Conservation (phyloP, 2,113 vertebrate species). For the Pseudopipra pipra region DNA sequence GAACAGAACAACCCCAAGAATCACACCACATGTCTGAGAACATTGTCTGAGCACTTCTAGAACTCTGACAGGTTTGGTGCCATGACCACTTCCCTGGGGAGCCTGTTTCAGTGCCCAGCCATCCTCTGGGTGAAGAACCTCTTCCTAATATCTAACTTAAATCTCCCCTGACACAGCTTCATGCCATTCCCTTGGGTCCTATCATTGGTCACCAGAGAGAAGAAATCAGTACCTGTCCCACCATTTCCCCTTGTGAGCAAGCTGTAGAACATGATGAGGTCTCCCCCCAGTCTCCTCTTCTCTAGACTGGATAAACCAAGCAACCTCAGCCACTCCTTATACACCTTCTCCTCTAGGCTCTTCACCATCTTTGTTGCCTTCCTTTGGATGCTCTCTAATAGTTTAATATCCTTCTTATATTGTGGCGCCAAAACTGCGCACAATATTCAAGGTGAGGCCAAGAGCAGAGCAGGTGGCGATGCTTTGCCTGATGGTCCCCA, state of each 20-base stretch:
- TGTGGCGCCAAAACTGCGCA: no score
- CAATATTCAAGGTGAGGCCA: accelerated
- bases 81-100: background rate
- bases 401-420: accelerated
- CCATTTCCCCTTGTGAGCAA: accelerated
- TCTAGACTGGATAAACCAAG: background rate
- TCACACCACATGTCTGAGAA: background rate
- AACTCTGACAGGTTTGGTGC: background rate
- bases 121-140: background rate
- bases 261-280: background rate
- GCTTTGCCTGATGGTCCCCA: background rate
- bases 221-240: background rate
- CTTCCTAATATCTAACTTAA: background rate
- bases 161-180: background rate
- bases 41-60: background rate
- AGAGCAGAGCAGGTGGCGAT: accelerated
- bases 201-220: background rate
- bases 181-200: background rate
- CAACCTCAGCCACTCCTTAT: background rate
- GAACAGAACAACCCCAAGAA: background rate
- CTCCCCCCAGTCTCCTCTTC: background rate
- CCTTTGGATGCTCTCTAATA: background rate
- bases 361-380: background rate
- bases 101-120: background rate
- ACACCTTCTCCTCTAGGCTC: background rate